phyloP scores from a whole-genome alignment of 2,113 vertebrate genomes.

The Shinisaurus crocodilurus region DNA sequence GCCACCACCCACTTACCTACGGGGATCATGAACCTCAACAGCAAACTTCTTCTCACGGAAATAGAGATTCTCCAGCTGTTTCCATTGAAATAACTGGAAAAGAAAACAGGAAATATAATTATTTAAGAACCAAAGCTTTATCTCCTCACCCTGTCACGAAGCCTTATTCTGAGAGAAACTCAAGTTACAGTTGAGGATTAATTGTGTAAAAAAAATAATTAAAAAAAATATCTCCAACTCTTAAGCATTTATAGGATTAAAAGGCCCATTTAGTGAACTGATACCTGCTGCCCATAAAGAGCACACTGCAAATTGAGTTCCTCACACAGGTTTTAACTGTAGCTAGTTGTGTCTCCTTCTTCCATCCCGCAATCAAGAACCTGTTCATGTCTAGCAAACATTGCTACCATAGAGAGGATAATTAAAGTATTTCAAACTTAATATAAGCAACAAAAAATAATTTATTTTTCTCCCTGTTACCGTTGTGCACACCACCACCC shows the following conservation, averaged over 20 bases:
- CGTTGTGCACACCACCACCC: background rate
- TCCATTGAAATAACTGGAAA: constrained; percentile 92
- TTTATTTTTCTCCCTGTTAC: background rate
- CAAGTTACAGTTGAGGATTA: constrained; percentile 20
- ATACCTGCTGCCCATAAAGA: background rate
- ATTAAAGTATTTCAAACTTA: background rate
- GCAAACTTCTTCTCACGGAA: constrained; percentile 99
- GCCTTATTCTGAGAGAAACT: background rate
- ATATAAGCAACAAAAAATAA: background rate
- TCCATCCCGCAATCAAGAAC: background rate
- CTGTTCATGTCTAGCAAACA: background rate
- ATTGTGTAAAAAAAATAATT: background rate
- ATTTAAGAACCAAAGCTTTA: background rate
- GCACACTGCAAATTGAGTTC: background rate
- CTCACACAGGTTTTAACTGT: background rate
- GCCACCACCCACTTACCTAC: constrained; percentile 81
- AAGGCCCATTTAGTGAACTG: background rate
- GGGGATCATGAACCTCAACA: constrained; percentile 95
- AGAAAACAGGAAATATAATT: constrained; percentile 28
- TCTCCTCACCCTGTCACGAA: background rate
- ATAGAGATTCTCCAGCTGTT: constrained; percentile 97
- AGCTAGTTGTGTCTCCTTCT: background rate
- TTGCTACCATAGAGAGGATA: background rate
- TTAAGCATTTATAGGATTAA: background rate
- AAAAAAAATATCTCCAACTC: background rate